Percentiles rank a stretch among this genome's conserved stretches.
Conservation (phyloP, 2,797 vertebrate genomes). For the Parotocinclus haroldoi region DNA sequence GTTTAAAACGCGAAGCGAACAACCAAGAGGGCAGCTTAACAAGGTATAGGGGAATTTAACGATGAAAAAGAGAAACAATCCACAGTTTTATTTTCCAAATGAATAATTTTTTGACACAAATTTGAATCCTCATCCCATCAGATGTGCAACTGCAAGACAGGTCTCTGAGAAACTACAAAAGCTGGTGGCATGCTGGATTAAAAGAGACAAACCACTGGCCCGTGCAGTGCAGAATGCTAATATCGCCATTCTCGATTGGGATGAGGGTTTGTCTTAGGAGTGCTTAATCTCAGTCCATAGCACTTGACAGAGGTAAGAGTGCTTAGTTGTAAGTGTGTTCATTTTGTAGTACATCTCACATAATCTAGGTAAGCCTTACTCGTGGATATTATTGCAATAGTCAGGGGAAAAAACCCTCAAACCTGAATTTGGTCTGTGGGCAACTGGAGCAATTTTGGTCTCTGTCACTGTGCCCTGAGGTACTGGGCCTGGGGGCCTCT, state of each 20-base stretch:
- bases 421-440: no score
- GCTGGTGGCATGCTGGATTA: slow-evolving; percentile 44
- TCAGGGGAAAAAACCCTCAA: no score
- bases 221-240: slow-evolving; percentile 44
- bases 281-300: neutral
- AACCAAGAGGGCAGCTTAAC: no score
- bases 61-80: no score
- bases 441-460: no score
- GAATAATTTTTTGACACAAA: slow-evolving; percentile 23
- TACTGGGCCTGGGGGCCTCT: no score
- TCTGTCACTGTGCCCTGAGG: no score
- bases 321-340: slow-evolving; percentile 1
- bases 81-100: neutral
- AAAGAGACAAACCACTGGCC: slow-evolving; percentile 38
- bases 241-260: slow-evolving; percentile 25
- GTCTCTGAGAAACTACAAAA: neutral
- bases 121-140: slow-evolving; percentile 35
- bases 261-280: neutral
- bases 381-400: no score
- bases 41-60: no score
- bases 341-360: neutral
- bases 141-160: slow-evolving; percentile 8
- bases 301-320: neutral
- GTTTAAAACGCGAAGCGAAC: no score
- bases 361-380: neutral